Conservation (phyloP, 2,797 vertebrate genomes). For the Borostomias antarcticus region DNA sequence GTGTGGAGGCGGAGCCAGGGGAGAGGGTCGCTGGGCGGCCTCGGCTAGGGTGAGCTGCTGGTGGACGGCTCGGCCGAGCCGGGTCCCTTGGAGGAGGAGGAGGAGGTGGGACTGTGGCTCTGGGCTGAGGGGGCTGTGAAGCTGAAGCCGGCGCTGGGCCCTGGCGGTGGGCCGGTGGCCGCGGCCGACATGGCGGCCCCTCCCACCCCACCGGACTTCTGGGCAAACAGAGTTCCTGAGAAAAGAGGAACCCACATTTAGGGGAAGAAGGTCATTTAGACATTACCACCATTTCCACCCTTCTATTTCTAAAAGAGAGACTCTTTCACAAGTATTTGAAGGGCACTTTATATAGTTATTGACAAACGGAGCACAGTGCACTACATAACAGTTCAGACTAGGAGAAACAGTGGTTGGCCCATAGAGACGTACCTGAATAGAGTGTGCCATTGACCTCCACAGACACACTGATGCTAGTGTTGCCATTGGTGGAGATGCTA, state of each 20-base stretch:
- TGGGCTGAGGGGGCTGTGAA: conserved; percentile 73
- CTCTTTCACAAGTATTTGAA: neutral
- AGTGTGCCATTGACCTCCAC: conserved; percentile 95
- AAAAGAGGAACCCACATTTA: too few species aligned
- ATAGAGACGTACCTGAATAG: conserved; percentile 89
- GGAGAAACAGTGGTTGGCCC: too few species aligned
- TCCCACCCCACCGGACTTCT: conserved; percentile 82
- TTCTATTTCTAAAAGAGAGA: neutral
- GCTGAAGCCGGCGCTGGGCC: conserved; percentile 77
- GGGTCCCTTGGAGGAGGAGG: conserved; percentile 88
- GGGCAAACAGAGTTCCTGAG: conserved; percentile 92
- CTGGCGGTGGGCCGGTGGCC: conserved; percentile 67
- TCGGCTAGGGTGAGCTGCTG: conserved; percentile 86
- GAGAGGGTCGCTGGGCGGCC: conserved; percentile 31
- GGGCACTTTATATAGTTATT: neutral
- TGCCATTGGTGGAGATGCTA: conserved; percentile 85
- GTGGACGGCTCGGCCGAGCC: conserved; percentile 87
- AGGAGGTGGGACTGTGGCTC: conserved; percentile 81
- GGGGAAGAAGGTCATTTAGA: neutral
- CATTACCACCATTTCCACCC: neutral
- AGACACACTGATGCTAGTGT: conserved; percentile 93
- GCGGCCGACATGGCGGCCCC: conserved; percentile 63
- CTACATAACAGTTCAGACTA: neutral
- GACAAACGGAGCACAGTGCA: neutral
- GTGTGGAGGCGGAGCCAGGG: conserved; percentile 45